Base-by-base conservation (phyloP, 2,113 vertebrate genomes). In the Carlito syrichta region DNA sequence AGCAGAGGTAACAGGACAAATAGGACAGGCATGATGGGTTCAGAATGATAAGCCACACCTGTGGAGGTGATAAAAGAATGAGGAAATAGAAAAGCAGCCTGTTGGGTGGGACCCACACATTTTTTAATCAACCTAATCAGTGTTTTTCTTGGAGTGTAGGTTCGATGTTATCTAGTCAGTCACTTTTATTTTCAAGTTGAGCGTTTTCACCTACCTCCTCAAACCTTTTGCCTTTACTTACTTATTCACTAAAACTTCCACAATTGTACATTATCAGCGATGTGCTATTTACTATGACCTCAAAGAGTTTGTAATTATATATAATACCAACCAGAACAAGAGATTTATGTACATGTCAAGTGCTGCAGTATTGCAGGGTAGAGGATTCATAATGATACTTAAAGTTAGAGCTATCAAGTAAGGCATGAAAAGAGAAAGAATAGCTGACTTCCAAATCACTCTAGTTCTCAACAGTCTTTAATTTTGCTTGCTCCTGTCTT, bases 111-210 rank as follows among this genome's bases (percentile, higher is more conserved):
- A 89, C 73, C 19, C 23, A 79, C 43, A 78, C 83, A 78, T 23
- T 86, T 91, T 95, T 95, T n/a, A 89, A 12, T 86, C 43, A 96
- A 40, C n/a, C 93, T 52, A 84, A 83, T 76, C 82, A 66, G 76
- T 89, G 13, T 9, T 94, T 86, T 94, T 71, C 45, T 89, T 87
- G 32, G 62, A 74, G 22, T 48, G 23, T 63, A 69, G 32, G 48
- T 25, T 79, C 87, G 56, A 83, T 89, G 8, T 83, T 85, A 87
- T 94, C 43, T 85, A 50, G 48, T 73, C 74, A 82, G 62, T 93
- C 19, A 89, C 30, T 95, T 96, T 95, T 66, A 95, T 68, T 73
- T 85, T 74, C 32, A 76, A 94, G 13, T 13, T 82, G 78, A 60
- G 27, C 8, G 73, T 95, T 94, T 48, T 94, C 32, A 68, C 25